phyloP scores from a whole-genome alignment of 2,888 invertebrate genomes.

The Tetanocera ferruginea region DNA sequence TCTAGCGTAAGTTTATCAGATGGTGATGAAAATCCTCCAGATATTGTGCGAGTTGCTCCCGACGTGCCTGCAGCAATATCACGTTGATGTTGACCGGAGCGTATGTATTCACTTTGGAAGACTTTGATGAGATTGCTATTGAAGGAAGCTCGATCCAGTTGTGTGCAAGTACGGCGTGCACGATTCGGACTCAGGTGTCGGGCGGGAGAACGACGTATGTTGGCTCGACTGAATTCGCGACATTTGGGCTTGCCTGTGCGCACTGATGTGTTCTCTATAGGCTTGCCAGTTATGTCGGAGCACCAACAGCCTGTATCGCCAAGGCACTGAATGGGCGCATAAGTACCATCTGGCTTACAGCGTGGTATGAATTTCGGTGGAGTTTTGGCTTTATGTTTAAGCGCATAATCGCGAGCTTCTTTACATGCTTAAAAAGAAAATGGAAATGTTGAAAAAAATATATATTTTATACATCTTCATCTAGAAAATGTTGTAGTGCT shows the following conservation, averaged over 20 bases:
- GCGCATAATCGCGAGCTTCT: conserved; percentile 68
- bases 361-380: conserved; percentile 79
- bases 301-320: conserved; percentile 90
- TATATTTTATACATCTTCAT: background rate
- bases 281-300: conserved; percentile 86
- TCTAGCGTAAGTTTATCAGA: conserved; percentile 76
- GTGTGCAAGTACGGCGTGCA: conserved; percentile 75
- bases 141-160: conserved; percentile 82
- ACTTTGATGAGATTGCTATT: conserved; percentile 88
- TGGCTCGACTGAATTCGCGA: conserved; percentile 73
- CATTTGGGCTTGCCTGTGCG: conserved; percentile 80
- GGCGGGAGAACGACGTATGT: conserved; percentile 75
- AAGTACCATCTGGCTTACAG: conserved; percentile 87
- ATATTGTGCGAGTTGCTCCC: conserved; percentile 6
- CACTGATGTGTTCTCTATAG: conserved; percentile 84
- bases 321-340: conserved; percentile 88
- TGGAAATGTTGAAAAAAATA: background rate
- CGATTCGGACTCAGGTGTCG: conserved; percentile 65
- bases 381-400: conserved; percentile 70
- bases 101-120: conserved; percentile 83
- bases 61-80: conserved; percentile 20
- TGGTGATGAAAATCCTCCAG: conserved; percentile 48
- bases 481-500: background rate
- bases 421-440: conserved; percentile 71
- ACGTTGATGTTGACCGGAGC: conserved; percentile 63